These are phyloP conservation scores for Pomatorhinus ruficollis DNA, from an alignment of 2,113 vertebrate genomes.

Conservation along the genomic window DNA sequence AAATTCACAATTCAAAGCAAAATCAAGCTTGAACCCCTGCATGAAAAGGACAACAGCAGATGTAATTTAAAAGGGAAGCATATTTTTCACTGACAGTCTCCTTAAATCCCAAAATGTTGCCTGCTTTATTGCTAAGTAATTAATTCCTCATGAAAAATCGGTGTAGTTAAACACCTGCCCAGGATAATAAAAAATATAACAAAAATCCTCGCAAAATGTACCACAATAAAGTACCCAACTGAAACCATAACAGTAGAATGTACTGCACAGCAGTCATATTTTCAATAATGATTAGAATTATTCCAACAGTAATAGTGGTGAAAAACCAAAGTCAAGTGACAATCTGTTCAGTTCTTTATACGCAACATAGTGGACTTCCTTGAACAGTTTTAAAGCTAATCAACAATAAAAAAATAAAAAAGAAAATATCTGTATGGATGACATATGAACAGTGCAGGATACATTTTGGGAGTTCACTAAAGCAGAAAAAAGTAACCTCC, in stretches of 20 bases:
- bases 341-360: background rate
- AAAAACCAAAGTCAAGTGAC: background rate
- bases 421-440: background rate
- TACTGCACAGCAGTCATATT: background rate
- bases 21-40: constrained; percentile 92
- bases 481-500: background rate
- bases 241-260: background rate
- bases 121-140: background rate
- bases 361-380: background rate
- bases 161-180: background rate
- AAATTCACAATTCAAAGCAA: constrained; percentile 93
- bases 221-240: background rate
- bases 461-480: background rate
- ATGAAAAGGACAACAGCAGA: constrained; percentile 41
- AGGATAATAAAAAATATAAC: background rate
- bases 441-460: background rate
- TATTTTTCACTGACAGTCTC: background rate
- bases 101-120: background rate
- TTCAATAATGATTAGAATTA: background rate
- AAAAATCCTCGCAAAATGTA: background rate
- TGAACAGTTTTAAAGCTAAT: background rate
- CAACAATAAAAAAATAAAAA: background rate
- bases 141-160: background rate
- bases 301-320: background rate
- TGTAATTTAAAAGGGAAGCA: background rate